These are phyloP conservation scores for Lepidostoma basale DNA, from an alignment of 1,140 invertebrate species.

Conservation along the genomic window DNA sequence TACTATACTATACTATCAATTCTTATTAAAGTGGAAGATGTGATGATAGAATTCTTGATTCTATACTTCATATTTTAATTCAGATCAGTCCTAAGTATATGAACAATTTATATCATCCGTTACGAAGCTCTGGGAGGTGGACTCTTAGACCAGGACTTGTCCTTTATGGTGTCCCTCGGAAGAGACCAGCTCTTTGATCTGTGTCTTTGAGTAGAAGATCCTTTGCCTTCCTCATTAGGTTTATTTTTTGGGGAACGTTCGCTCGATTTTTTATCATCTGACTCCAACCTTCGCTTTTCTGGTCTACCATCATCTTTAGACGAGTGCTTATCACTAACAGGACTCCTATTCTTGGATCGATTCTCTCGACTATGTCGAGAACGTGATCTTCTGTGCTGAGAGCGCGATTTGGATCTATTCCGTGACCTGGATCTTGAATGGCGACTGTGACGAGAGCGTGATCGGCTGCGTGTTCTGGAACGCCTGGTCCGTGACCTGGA, in stretches of 20 bases:
- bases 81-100: too few relatives aligned
- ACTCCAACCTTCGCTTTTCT: not conserved
- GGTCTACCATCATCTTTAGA: not conserved
- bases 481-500: constrained; percentile 42
- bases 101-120: too few relatives aligned
- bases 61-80: too few relatives aligned
- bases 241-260: constrained; percentile 3
- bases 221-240: not conserved
- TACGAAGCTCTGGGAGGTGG: constrained; percentile 31
- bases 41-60: too few relatives aligned
- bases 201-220: not conserved
- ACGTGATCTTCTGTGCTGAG: constrained; percentile 16
- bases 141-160: constrained; percentile 52
- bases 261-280: not conserved
- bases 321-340: not conserved
- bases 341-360: constrained; percentile 2
- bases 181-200: constrained; percentile 42
- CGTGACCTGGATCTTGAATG: constrained; percentile 9
- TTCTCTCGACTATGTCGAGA: constrained; percentile 18
- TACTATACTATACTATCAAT: not conserved
- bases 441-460: constrained; percentile 27
- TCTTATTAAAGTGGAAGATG: too few relatives aligned
- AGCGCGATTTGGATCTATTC: constrained; percentile 38
- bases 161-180: constrained; percentile 44
- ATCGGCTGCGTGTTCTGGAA: constrained; percentile 28